phyloP scores from a whole-genome alignment of 1,140 invertebrate species.

The Aphidius ervi region DNA sequence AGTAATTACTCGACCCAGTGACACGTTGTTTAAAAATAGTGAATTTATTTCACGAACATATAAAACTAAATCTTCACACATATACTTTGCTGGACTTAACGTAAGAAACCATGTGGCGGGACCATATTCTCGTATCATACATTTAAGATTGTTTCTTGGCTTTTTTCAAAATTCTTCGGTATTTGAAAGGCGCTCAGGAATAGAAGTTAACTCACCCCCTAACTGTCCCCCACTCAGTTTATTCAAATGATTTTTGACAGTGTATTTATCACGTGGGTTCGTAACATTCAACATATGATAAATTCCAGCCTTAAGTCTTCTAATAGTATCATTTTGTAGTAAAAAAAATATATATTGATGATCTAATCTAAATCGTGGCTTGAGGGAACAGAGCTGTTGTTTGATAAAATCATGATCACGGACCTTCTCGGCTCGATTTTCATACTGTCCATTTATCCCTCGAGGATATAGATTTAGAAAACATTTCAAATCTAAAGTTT shows the following conservation, averaged over 20 bases:
- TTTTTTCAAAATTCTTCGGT: slow-evolving; percentile 13
- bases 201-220: slow-evolving; percentile 5
- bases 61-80: slow-evolving; percentile 36
- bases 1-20: slow-evolving; percentile 9
- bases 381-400: slow-evolving; percentile 29
- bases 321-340: slow-evolving; percentile 32
- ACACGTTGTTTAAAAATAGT: slow-evolving; percentile 17
- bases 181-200: slow-evolving; percentile 7
- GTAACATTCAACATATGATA: slow-evolving; percentile 26
- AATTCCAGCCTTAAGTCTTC: slow-evolving; percentile 31
- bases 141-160: slow-evolving; percentile 9
- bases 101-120: slow-evolving; percentile 44
- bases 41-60: slow-evolving; percentile 34
- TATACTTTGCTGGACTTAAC: slow-evolving; percentile 39
- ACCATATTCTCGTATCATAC: slow-evolving; percentile 38
- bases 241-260: slow-evolving; percentile 15
- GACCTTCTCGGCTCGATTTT: slow-evolving; percentile 23
- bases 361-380: slow-evolving; percentile 33
- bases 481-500: slow-evolving; percentile 34
- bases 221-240: slow-evolving; percentile 2
- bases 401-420: slow-evolving; percentile 33
- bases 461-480: slow-evolving; percentile 36
- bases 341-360: slow-evolving; percentile 36
- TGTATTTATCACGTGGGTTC: slow-evolving; percentile 15
- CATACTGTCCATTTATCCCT: slow-evolving; percentile 31